Base-by-base conservation (phyloP, 2,888 invertebrate species). In the Andrena flavipes region DNA sequence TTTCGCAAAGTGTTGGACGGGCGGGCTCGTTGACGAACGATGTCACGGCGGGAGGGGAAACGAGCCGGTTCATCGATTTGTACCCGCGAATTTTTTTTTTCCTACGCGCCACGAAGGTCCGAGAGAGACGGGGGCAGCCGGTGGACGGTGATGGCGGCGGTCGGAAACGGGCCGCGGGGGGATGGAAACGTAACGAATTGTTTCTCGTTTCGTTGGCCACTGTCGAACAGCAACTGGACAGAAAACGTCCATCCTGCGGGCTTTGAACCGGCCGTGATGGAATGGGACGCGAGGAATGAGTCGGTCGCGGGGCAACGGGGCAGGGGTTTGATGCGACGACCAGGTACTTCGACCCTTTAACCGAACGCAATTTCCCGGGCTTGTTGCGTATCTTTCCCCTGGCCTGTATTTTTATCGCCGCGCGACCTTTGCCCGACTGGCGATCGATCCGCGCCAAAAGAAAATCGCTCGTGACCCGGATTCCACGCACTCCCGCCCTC, bases 141-240 rank as follows among this genome's bases (percentile, higher is more conserved):
- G 29, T 49, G 16, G 2, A 56, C 29, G 16, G 54, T 54, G 49
- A 60, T 8, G 60, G n/a, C 2, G 60, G 49, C 26, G 51, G 59
- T 35, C 20, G 26, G 63, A 16, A 59, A 23, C 16, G 42, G 48
- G 42, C 20, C 2, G 60, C 2, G 16, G 26, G 20, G 26, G 67
- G 63, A 20, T 33, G 68, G 65, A 30, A 68, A 33, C 70, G 70
- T 69, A 80, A 80, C 85, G 84, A 87, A 87, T 87, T 87, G 87
- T 87, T 87, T 87, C 83, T 83, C 87, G 87, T 87, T 87, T 87
- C 85, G 85, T 78, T 87, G 85, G 76, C 76, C 79, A 78, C 69
- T 71, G 87, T 83, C 81, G 85, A 83, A 79, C 83, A 72, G 82
- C 70, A 54, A 70, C 65, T 54, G 65, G 74, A 76, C 76, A 68